phyloP scores from a whole-genome alignment of 2,888 invertebrate species.

The Limnephilus rhombicus region DNA sequence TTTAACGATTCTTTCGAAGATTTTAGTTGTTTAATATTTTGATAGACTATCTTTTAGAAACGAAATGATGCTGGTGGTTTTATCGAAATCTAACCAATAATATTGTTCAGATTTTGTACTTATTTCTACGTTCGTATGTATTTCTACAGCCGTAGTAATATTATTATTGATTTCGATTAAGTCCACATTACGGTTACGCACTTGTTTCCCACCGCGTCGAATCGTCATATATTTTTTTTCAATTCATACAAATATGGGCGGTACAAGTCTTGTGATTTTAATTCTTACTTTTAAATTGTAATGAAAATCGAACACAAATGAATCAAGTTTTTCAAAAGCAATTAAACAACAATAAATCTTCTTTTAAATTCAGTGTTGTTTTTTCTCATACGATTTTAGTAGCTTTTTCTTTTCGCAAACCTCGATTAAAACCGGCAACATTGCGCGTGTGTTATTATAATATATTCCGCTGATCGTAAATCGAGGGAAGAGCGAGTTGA shows the following conservation, averaged over 20 bases:
- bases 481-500: conserved; percentile 21
- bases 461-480: conserved; percentile 28
- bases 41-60: no score
- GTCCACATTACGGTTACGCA: no score
- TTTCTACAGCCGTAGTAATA: no score
- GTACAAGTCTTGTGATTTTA: background rate
- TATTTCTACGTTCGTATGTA: no score
- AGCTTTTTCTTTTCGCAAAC: background rate
- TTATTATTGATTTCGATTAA: no score
- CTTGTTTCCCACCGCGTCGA: no score
- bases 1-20: no score
- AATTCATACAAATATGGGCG: background rate
- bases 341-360: background rate
- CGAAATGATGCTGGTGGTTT: no score
- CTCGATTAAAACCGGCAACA: background rate
- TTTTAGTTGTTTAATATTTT: no score
- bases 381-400: background rate
- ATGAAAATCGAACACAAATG: background rate
- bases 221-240: no score
- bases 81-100: no score
- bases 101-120: no score
- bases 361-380: background rate
- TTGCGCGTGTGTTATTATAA: background rate
- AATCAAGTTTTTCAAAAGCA: background rate
- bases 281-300: background rate